Evolutionary conservation across 2,888 invertebrate species (phyloP), one percentile per base, ranked within the genome.

Genomic region (Drosophila niveifrons): DNA sequence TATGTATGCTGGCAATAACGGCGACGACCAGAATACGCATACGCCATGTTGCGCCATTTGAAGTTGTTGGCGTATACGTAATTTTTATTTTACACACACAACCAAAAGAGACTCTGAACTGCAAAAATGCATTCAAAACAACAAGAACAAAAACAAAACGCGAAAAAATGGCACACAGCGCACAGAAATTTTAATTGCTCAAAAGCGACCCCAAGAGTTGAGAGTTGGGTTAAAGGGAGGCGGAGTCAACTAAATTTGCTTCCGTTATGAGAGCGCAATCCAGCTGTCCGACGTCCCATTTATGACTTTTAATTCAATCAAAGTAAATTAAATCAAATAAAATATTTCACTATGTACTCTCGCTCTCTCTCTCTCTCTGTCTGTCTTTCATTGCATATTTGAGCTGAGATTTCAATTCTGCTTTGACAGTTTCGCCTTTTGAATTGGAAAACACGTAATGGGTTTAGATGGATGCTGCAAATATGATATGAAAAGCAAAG

Each of bases 111-210:
- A 70, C 73, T 61, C 50, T 55, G 66, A 53, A 55, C 57, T 65
- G 48, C n/a, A 61, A 69, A 75, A 80, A 75, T 69, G 58, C 67
- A 77, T 70, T 71, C 68, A 75, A 71, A 77, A n/a, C n/a, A n/a
- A n/a, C n/a, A n/a, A n/a, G 57, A 78, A 58, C 63, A 57, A 80
- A 64, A 78, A 31, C 31, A 31, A 31, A 31, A 31, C 31, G 58
- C 61, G 6, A 57, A 78, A 64, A 78, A 73, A 79, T 73, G 64
- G 66, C 61, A 70, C 66, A 71, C 52, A 69, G 64, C 52, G 67
- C 71, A 81, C 31, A 79, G 68, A 75, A 76, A 84, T 84, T 84
- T 87, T 84, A 85, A 85, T 86, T 86, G 87, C 87, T 81, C 75
- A 65, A 80, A 82, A 79, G 72, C 68, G 65, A 56, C 43, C 59